Evolutionary conservation across 2,888 invertebrate genomes (phyloP).

Genomic region (Cheilosia vernalis): DNA sequence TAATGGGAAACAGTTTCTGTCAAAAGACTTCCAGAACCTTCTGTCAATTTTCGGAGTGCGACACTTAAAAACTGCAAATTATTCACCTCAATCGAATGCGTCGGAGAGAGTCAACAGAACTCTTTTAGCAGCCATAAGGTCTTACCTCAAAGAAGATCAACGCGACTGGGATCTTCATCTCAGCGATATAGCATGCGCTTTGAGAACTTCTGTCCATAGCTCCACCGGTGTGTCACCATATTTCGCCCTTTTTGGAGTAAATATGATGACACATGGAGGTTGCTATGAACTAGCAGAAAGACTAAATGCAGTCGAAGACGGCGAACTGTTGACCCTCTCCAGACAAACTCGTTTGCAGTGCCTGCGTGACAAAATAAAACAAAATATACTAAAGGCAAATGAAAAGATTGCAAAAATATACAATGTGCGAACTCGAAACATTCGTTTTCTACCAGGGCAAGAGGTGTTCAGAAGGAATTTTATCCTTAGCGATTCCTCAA

Average conservation of each 20-base stretch:
- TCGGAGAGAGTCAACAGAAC: conserved; percentile 79
- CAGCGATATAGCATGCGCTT: conserved; percentile 49
- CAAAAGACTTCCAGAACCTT: conserved; percentile 62
- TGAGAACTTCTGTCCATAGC: conserved; percentile 42
- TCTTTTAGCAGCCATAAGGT: conserved; percentile 77
- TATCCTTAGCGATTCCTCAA: too few relatives aligned
- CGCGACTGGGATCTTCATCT: conserved; percentile 63
- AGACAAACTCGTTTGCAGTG: neutral
- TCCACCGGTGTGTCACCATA: conserved; percentile 54
- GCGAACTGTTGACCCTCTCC: conserved; percentile 14
- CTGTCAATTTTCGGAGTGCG: conserved; percentile 1
- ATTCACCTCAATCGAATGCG: conserved; percentile 75
- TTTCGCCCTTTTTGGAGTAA: conserved; percentile 38
- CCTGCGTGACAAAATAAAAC: neutral
- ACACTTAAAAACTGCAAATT: conserved; percentile 57
- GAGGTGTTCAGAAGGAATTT: conserved; percentile 1
- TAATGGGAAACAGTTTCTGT: conserved; percentile 76
- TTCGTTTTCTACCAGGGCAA: neutral
- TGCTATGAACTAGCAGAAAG: neutral
- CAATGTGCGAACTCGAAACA: neutral
- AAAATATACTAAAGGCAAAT: neutral
- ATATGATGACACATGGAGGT: conserved; percentile 46
- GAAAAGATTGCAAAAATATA: neutral
- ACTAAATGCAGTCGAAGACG: neutral
- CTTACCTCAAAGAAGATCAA: conserved; percentile 63